phyloP scores from a whole-genome alignment of 2,888 invertebrate genomes.

The Tinea pellionella region DNA sequence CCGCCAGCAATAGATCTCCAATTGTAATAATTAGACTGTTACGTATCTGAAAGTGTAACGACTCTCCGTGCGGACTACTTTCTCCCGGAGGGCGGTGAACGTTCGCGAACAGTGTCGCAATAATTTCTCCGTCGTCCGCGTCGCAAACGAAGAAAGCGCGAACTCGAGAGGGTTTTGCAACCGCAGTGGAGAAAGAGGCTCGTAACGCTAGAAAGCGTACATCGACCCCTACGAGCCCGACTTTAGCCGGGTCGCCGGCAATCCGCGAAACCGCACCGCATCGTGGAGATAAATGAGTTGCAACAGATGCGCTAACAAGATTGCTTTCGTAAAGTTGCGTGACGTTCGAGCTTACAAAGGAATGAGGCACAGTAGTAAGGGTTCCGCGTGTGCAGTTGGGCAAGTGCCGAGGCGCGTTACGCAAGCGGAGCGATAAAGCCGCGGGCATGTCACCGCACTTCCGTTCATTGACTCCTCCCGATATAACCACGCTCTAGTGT shows the following conservation, averaged over 20 bases:
- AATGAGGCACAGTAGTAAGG: slow-evolving; percentile 12
- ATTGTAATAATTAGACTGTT: slow-evolving; percentile 63
- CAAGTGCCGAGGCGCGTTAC: slow-evolving; percentile 45
- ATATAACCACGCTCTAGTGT: slow-evolving; percentile 49
- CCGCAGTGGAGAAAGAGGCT: slow-evolving; percentile 43
- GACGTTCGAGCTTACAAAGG: background rate
- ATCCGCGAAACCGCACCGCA: slow-evolving; percentile 31
- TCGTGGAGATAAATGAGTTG: slow-evolving; percentile 23
- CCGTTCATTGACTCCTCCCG: slow-evolving; percentile 68
- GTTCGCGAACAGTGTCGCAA: slow-evolving; percentile 56
- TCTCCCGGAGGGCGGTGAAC: slow-evolving; percentile 68
- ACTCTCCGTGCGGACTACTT: slow-evolving; percentile 63
- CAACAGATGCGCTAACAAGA: slow-evolving; percentile 44
- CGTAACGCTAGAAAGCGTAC: slow-evolving; percentile 50
- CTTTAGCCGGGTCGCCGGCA: slow-evolving; percentile 18
- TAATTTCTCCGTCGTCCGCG: slow-evolving; percentile 56
- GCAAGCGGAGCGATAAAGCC: slow-evolving; percentile 38
- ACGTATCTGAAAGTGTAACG: slow-evolving; percentile 49
- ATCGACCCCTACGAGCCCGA: slow-evolving; percentile 30
- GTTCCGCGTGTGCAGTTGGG: slow-evolving; percentile 41
- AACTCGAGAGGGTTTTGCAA: slow-evolving; percentile 66
- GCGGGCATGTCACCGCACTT: slow-evolving; percentile 60
- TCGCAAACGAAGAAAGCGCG: slow-evolving; percentile 69
- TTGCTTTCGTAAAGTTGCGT: slow-evolving; percentile 23
- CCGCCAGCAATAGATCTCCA: slow-evolving; percentile 47